Base-by-base conservation (phyloP, 2,888 invertebrate species). In the Parnassius glacialis region DNA sequence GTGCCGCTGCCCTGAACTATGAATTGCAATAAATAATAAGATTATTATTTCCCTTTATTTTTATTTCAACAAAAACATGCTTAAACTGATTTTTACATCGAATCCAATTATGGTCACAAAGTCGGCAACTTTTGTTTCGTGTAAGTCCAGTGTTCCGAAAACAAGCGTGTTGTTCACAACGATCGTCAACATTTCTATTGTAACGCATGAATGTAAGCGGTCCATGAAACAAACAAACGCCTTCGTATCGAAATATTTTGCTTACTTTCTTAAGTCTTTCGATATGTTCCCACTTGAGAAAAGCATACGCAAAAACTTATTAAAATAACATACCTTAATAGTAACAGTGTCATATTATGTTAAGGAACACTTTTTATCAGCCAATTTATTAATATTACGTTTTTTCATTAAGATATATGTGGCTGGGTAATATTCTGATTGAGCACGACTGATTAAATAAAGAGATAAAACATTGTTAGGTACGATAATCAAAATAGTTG, bases 161-260 rank as follows among this genome's bases (percentile, higher is more conserved):
- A 87, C 84, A 82, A 65, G 66, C 74, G 76, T 86, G 86, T 89
- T 62, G 77, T 84, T 73, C 68, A 78, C 72, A 74, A 71, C 72
- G 72, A 79, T 70, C 81, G 81, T 69, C 74, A 75, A 75, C 75
- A 74, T 61, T 11, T 63, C 72, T 68, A 72, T 72, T 71, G 72
- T 71, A 59, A 57, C 48, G 34, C 58, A 62, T 50, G 58, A 50
- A 50, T 62, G 50, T 53, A 62, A 62, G 51, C 51, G 60, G 54
- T 55, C 58, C 61, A 50, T 57, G 20, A 59, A 59, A 65, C 69
- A 67, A 71, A 69, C 66, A 65, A 63, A 64, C 62, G 53, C 52
- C 47, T 61, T 57, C 53, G 52, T 57, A 63, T 57, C 59, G 59
- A 60, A 60, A 57, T 57, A 58, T 65, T 62, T 86, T 75, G 66